A percentile compares a stretch with the other conserved stretches of the same genome.
phyloP scores from a whole-genome alignment of 2,888 invertebrate species.

The Trichopria drosophilae region DNA sequence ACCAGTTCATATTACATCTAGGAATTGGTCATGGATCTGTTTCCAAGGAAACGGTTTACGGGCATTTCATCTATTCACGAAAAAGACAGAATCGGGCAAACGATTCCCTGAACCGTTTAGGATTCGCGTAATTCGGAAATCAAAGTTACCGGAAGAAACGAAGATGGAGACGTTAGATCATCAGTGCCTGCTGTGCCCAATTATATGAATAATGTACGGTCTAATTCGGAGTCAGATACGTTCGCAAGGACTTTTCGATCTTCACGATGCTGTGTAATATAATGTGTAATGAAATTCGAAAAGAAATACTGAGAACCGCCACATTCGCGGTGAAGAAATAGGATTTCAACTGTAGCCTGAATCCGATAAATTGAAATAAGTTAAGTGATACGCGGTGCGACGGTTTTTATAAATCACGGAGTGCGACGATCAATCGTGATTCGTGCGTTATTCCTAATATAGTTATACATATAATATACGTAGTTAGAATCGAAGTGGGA shows the following conservation, averaged over 20 bases:
- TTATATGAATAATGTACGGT: constrained; percentile 24
- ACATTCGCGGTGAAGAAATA: no score
- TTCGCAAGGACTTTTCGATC: background rate
- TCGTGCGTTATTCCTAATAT: constrained; percentile 24
- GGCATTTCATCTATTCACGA: no score
- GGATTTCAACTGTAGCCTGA: no score
- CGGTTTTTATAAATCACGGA: constrained; percentile 29
- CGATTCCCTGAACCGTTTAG: no score
- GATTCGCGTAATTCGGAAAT: no score
- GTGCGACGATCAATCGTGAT: constrained; percentile 26
- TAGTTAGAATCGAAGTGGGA: constrained; percentile 2
- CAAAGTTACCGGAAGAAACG: no score
- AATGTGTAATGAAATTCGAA: background rate
- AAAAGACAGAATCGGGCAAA: no score
- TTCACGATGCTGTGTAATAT: background rate
- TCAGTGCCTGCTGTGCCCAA: constrained; percentile 33
- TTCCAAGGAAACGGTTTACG: no score
- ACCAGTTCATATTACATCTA: no score
- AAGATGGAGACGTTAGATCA: constrained; percentile 20
- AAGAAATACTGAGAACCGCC: background rate
- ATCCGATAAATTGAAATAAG: no score
- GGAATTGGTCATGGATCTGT: no score
- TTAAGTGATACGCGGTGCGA: no score
- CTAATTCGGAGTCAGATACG: constrained; percentile 16
- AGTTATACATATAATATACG: constrained; percentile 14